These are phyloP conservation scores for Troides aeacus DNA, from an alignment of 2,888 invertebrate genomes.

Conservation along the genomic window DNA sequence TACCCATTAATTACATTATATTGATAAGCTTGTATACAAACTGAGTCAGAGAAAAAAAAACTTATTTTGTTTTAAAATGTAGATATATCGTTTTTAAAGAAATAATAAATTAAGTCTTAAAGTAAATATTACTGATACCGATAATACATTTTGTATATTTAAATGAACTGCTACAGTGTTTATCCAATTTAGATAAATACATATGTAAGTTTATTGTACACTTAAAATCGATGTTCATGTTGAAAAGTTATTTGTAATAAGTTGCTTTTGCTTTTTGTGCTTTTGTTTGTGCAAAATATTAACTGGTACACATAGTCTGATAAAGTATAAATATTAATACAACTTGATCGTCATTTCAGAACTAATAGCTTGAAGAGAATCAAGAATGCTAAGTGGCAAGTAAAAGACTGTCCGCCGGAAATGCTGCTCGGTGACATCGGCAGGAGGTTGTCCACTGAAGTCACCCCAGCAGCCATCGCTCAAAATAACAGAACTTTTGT, in stretches of 20 bases:
- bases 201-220: background rate
- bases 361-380: conserved; percentile 81
- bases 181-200: no score
- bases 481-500: conserved; percentile 99
- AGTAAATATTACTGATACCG: no score
- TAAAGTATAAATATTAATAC: background rate
- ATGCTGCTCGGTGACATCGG: conserved; percentile 69
- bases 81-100: no score
- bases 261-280: conserved; percentile 27
- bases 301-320: no score
- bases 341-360: conserved; percentile 51
- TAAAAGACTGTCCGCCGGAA: conserved; percentile 81
- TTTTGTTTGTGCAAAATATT: conserved; percentile 12
- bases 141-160: no score
- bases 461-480: conserved; percentile 93
- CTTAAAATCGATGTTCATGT: conserved; percentile 1
- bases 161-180: no score
- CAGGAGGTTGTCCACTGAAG: conserved; percentile 81
- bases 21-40: no score
- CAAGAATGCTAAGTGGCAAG: conserved; percentile 82
- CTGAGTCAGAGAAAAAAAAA: no score
- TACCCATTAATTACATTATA: no score
- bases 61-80: no score
- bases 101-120: no score
- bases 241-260: conserved; percentile 12